Evolutionary conservation across 2,113 vertebrate genomes (phyloP), one percentile per base, ranked within the genome.

Genomic region (Recurvirostra avosetta): DNA sequence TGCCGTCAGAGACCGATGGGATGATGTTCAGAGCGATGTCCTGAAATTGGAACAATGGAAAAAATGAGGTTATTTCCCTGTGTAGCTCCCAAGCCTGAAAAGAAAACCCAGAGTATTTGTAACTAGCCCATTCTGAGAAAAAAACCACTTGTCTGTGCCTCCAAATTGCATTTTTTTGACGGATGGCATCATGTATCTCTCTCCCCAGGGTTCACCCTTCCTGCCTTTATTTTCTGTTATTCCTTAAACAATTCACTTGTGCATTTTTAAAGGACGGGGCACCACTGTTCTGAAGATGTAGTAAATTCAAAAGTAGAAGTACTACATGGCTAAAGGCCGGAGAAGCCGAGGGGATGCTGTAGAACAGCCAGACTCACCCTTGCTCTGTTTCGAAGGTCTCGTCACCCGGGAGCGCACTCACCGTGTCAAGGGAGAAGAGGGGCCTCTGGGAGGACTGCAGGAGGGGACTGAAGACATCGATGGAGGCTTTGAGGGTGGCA

Each of bases 391-490:
- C 1, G 2, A 36, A 11, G 55, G 38, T 34, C n/a, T 74, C 47
- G 5, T 7, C 27, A 50, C 49, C 27, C 0, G 0, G 29, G 36
- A 78, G 12, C 53, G 40, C 75, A 86, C 96, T 97, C 94, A 98
- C 98, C n/a, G 7, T 15, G 0, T 92, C 36, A 0, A 98, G 3
- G n/a, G 83, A 87, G 16, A 98, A 96, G 45, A 98, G 97, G 13
- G 47, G 25, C 20, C 29, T 77, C 91, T 66, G 81, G 5, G 63
- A 2, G 5, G 12, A 41, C 66, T 74, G 74, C 14, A 91, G 86
- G 12, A 45, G 15, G 8, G 95, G 38, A 6, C 76, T 78, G 43
- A 77, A 2, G 8, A 95, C 2, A 0, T 87, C 89, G 0, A 97
- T 14, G 27, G 63, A 36, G 9, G 92, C 90, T 13, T 38, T 41